These are phyloP conservation scores for Brachystomella parvula DNA, from an alignment of 1,140 invertebrate genomes.

Conservation along the genomic window DNA sequence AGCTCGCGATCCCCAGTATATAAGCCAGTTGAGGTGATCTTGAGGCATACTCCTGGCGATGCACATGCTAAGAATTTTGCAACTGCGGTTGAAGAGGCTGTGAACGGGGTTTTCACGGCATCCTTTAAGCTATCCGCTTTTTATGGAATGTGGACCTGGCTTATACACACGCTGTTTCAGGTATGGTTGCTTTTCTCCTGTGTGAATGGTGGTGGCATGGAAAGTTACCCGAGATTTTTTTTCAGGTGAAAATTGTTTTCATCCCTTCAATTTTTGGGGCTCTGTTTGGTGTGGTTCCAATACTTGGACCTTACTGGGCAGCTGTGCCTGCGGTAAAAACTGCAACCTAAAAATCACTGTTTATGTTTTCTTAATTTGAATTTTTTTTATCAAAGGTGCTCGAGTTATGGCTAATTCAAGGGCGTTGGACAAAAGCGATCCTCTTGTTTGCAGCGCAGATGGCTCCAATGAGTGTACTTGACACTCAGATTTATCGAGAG, in stretches of 20 bases:
- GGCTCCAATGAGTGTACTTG: slow-evolving; percentile 78
- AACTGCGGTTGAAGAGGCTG: slow-evolving; percentile 43
- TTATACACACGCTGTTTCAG: slow-evolving; percentile 90
- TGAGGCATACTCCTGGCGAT: slow-evolving; percentile 61
- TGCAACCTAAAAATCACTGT: no score
- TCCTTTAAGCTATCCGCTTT: slow-evolving; percentile 95
- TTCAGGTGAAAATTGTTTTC: slow-evolving; percentile 38
- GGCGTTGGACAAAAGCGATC: slow-evolving; percentile 62
- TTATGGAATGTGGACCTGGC: slow-evolving; percentile 96
- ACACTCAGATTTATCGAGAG: slow-evolving; percentile 92
- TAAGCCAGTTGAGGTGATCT: slow-evolving; percentile 80
- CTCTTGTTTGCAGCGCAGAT: slow-evolving; percentile 75
- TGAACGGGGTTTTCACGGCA: slow-evolving; percentile 78
- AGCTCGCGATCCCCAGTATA: slow-evolving; percentile 79
- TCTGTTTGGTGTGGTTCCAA: slow-evolving; percentile 85
- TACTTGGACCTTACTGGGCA: slow-evolving; percentile 88
- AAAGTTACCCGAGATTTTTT: slow-evolving; percentile 4
- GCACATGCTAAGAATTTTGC: slow-evolving; percentile 30
- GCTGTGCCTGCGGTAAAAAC: slow-evolving; percentile 84
- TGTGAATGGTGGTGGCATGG: background rate
- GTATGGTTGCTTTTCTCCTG: slow-evolving; percentile 44
- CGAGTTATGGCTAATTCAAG: slow-evolving; percentile 87
- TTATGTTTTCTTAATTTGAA: no score
- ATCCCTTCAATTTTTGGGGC: slow-evolving; percentile 67
- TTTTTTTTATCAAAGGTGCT: no score